Evolutionary conservation across 2,888 invertebrate species (phyloP), one percentile per base, ranked within the genome.

Genomic region (Tetranychus truncatus): DNA sequence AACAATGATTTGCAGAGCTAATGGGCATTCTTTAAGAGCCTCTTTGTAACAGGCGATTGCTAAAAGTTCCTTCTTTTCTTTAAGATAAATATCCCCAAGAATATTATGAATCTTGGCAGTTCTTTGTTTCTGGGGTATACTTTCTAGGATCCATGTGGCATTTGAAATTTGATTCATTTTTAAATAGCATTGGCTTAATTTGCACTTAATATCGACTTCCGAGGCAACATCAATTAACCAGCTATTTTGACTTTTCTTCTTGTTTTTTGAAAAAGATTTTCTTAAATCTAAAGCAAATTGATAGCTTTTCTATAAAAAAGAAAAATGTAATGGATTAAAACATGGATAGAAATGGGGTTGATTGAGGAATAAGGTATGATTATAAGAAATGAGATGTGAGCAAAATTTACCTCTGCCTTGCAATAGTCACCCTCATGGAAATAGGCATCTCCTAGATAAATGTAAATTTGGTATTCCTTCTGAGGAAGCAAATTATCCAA

Each of bases 31-130:
- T 82, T 88, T 86, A 73, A 92, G 81, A 11, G 91, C 90, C 83
- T 91, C 91, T 81, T 89, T 91, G 81, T 88, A 91, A 46, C 88
- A 88, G 1, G 88, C 86, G 74, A 89, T 87, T 0, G 90, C 90
- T 20, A 88, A 88, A 74, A 88, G 83, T 79, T 89, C 89, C 84
- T 87, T 87, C 15, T 89, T 89, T 75, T 86, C 85, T 77, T 88
- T 86, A 79, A 87, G 87, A 79, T 89, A 89, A 78, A 91, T 84
- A 81, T 88, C 88, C 6, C 88, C 91, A 74, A 91, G 82, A 15
- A 90, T 87, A 87, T 91, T 87, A 81, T 91, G 89, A 5, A 91
- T 86, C 81, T 89, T 88, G 0, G 89, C 85, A 34, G 87, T 88
- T 75, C 91, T 84, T 75, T 87, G 86, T 80, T 89, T 88, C 0